These are phyloP conservation scores for Allobates femoralis DNA, from an alignment of 2,797 vertebrate genomes.

Conservation along the genomic window DNA sequence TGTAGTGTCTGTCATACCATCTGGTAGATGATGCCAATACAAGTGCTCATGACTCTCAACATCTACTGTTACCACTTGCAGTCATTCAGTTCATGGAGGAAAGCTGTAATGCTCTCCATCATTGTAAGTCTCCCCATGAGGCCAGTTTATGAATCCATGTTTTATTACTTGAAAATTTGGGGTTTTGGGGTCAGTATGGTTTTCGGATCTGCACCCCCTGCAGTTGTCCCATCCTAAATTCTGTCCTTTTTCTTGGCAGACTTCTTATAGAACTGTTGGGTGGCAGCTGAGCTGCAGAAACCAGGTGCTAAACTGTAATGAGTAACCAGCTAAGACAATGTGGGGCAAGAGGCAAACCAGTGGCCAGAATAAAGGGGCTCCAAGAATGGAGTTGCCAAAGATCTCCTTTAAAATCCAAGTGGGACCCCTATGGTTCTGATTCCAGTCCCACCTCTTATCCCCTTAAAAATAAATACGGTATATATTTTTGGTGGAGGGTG, in stretches of 20 bases:
- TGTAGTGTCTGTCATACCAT: neutral
- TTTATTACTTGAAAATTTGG: conserved; percentile 45
- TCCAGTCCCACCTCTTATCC: neutral
- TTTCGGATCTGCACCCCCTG: neutral
- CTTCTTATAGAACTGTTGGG: neutral
- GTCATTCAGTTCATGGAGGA: neutral
- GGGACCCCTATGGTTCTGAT: too few relatives aligned
- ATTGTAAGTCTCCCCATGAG: neutral
- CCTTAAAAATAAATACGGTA: too few relatives aligned
- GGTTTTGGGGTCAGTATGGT: neutral
- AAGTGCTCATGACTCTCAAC: neutral
- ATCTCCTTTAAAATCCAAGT: neutral
- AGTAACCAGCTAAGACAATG: neutral
- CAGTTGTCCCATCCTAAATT: neutral
- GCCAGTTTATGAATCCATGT: neutral
- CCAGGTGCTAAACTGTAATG: conserved; percentile 2
- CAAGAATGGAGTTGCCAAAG: neutral
- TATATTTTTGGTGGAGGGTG: too few relatives aligned
- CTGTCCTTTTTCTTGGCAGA: neutral
- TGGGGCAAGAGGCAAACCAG: neutral
- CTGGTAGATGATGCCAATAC: neutral
- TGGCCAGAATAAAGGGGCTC: neutral
- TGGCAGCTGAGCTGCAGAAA: neutral
- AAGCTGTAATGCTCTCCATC: neutral
- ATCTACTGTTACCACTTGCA: neutral